Conservation (phyloP, 2,888 invertebrate genomes). For the Palloptera scutellata region DNA sequence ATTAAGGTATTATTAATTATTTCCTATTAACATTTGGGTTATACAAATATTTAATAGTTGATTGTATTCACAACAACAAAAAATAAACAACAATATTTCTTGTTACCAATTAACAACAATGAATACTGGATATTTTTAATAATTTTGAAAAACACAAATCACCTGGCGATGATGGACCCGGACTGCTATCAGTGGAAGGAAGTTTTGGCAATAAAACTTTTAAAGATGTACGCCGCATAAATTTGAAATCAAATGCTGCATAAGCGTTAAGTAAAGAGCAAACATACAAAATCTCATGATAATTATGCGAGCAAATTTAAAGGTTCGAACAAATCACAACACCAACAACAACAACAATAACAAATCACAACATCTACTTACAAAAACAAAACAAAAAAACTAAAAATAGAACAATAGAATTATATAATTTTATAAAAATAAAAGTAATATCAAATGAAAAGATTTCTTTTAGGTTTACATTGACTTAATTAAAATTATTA, state of each 20-base stretch:
- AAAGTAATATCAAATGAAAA: too few species aligned
- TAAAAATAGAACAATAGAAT: too few species aligned
- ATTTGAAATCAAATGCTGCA: constrained; percentile 62
- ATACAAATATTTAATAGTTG: too few species aligned
- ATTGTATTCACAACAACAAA: too few species aligned
- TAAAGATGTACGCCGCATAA: constrained; percentile 65
- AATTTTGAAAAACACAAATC: constrained; percentile 47
- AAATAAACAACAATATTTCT: not conserved
- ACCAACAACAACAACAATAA: not conserved
- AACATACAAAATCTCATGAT: not conserved
- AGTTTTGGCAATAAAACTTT: constrained; percentile 68
- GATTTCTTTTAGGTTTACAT: too few species aligned
- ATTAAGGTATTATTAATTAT: too few species aligned
- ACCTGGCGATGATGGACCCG: constrained; percentile 70
- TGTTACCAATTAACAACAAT: not conserved
- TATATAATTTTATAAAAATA: too few species aligned
- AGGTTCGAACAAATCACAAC: not conserved
- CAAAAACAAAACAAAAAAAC: too few species aligned
- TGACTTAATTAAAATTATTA: too few species aligned
- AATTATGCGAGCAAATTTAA: too few species aligned
- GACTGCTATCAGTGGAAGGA: constrained; percentile 70
- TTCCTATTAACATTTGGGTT: too few species aligned
- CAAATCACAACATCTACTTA: too few species aligned
- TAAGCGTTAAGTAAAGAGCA: constrained; percentile 21
- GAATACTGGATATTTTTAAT: constrained; percentile 6